Conservation (phyloP, 1,140 invertebrate species). For the Rhyzopertha dominica region DNA sequence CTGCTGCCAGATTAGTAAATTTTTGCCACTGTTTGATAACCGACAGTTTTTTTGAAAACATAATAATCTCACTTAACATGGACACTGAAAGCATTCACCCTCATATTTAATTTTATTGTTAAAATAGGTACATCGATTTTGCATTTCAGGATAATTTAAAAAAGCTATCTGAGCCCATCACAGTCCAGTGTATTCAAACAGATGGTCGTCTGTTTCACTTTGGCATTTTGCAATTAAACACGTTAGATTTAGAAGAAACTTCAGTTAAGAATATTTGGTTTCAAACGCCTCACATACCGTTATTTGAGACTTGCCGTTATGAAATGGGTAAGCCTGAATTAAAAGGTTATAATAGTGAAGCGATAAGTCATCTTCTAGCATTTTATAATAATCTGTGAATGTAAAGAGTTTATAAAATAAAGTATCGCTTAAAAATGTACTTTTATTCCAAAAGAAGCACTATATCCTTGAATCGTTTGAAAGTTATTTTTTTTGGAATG, state of each 20-base stretch:
- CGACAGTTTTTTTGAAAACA: too few species aligned
- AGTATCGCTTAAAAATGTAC: too few species aligned
- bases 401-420: conserved; percentile 13
- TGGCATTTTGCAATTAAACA: conserved; percentile 81
- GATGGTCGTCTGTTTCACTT: conserved; percentile 73
- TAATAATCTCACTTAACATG: too few species aligned
- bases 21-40: too few species aligned
- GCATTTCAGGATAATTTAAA: conserved; percentile 55
- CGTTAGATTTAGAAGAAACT: conserved; percentile 58
- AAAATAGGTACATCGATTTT: conserved; percentile 12
- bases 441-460: too few species aligned
- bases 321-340: conserved; percentile 58
- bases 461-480: too few species aligned
- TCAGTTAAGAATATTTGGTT: conserved; percentile 75
- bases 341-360: conserved; percentile 68
- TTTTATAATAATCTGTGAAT: conserved; percentile 64
- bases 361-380: conserved; percentile 69
- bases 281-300: conserved; percentile 55
- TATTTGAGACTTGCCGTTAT: conserved; percentile 66
- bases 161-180: conserved; percentile 69
- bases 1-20: too few species aligned
- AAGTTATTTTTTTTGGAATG: too few species aligned
- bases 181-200: conserved; percentile 73
- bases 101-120: too few species aligned
- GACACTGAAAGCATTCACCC: too few species aligned